Conservation (phyloP, 2,888 invertebrate species). For the Drosophila nr. perissopoda region DNA sequence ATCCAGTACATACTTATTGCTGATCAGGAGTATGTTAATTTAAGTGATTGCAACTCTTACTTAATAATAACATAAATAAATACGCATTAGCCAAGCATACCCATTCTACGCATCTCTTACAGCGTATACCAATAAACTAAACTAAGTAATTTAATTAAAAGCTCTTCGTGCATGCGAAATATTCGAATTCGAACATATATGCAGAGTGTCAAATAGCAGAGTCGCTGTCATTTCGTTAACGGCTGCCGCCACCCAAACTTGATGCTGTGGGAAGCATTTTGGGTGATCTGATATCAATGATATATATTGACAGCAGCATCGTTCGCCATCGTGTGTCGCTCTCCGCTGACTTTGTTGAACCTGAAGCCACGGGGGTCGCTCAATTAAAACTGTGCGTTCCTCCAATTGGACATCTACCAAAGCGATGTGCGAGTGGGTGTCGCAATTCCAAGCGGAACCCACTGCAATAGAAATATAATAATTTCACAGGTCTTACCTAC, state of each 20-base stretch:
- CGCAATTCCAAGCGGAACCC: neutral
- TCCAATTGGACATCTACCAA: constrained; percentile 23
- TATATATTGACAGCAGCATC: constrained; percentile 62
- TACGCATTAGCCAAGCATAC: neutral
- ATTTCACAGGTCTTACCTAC: constrained; percentile 26
- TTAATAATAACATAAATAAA: neutral
- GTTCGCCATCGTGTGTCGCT: constrained; percentile 26
- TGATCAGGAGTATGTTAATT: neutral
- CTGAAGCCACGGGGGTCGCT: constrained; percentile 66
- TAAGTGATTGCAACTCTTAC: neutral
- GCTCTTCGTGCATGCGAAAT: constrained; percentile 22
- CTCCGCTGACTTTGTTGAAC: constrained; percentile 59
- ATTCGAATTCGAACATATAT: neutral
- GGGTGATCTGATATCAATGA: constrained; percentile 54
- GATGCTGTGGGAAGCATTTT: constrained; percentile 41
- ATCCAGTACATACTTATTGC: neutral
- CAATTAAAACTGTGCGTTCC: constrained; percentile 57
- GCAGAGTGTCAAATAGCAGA: constrained; percentile 32
- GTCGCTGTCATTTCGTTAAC: constrained; percentile 7
- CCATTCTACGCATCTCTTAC: neutral
- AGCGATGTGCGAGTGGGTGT: constrained; percentile 28
- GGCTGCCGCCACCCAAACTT: constrained; percentile 10
- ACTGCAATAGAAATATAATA: neutral
- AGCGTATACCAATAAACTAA: constrained; percentile 37
- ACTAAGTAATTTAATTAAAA: constrained; percentile 55